phyloP scores from a whole-genome alignment of 2,797 vertebrate genomes.

The Molossus molossus region DNA sequence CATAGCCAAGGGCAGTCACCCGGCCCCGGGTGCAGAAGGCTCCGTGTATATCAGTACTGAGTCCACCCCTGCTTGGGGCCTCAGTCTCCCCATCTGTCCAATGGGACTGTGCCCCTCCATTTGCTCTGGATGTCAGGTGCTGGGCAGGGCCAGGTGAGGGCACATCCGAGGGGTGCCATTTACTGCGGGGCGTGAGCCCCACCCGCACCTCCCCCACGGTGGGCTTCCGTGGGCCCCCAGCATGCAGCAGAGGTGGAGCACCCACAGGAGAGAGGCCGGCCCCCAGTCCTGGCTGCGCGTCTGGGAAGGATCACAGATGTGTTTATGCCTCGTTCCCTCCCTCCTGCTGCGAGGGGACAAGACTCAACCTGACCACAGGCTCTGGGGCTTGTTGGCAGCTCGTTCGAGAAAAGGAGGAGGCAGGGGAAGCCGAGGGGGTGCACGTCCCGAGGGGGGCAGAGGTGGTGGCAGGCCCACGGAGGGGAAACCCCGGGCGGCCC shows the following conservation, averaged over 20 bases:
- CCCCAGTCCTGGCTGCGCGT: constrained; percentile 62
- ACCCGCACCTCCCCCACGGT: not conserved
- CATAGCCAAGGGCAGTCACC: accelerated
- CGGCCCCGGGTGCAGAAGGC: not conserved
- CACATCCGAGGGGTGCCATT: too few species aligned
- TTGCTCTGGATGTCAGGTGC: not conserved
- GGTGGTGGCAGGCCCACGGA: constrained; percentile 79
- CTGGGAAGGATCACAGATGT: constrained; percentile 81
- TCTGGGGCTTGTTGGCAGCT: constrained; percentile 87
- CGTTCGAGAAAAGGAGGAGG: constrained; percentile 75
- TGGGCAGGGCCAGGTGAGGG: not conserved
- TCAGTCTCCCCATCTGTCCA: not conserved
- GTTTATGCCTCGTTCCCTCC: constrained; percentile 79
- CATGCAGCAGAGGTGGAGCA: not conserved
- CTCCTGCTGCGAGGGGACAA: constrained; percentile 80
- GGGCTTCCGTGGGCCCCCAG: not conserved
- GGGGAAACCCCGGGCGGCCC: constrained; percentile 76
- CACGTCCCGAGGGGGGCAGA: constrained; percentile 80
- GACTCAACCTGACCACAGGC: constrained; percentile 86
- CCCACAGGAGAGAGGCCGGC: not conserved
- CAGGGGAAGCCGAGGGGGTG: constrained; percentile 80
- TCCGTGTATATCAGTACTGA: not conserved
- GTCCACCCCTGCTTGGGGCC: too few species aligned
- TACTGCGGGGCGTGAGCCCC: not conserved
- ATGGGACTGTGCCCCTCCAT: not conserved